Base-by-base conservation (phyloP, 1,140 invertebrate genomes). In the Delia radicum region DNA sequence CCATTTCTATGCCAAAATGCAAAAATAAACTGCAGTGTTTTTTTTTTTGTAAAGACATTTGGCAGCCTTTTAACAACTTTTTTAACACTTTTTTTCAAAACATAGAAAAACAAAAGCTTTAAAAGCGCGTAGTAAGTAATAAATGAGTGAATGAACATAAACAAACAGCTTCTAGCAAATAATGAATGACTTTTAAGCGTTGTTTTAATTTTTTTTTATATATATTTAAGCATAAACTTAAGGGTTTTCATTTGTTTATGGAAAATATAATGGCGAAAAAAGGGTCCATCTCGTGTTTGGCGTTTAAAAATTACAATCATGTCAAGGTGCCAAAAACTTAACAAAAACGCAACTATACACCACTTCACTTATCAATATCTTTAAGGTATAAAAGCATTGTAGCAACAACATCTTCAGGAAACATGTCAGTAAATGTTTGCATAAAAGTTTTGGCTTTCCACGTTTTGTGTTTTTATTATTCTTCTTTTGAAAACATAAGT, bases 311-410 rank as follows among this genome's bases (percentile, higher is more conserved):
- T 69, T 69, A 69, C 65, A 69, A 69, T 69, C 29, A 69, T 69
- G 65, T 69, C 65, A 69, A 69, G 65, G 65, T 69, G 65, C 65
- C 65, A 69, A 69, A 69, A 69, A 69, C 65, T 69, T 69, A 31
- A 69, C n/a, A 33, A n/a, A n/a, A 69, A 69, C 65, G 29, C n/a
- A 55, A 55, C 48, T 55, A n/a, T 55, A 21, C 24, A 55, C 48
- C 48, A 55, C 48, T 55, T 55, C 48, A 21, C 48, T 21, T 18
- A 55, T n/a, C n/a, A n/a, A n/a, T 21, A 55, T 55, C 48, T 55
- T 15, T n/a, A 18, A 10, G n/a, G n/a, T 55, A 21, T 48, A 21
- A n/a, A 21, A 55, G 24, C n/a, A n/a, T n/a, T n/a, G n/a, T n/a
- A n/a, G n/a, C 48, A 55, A 55, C 24, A 21, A 55, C n/a, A 18